These are phyloP conservation scores for Pherbina coryleti DNA, from an alignment of 2,888 invertebrate species.

Conservation along the genomic window DNA sequence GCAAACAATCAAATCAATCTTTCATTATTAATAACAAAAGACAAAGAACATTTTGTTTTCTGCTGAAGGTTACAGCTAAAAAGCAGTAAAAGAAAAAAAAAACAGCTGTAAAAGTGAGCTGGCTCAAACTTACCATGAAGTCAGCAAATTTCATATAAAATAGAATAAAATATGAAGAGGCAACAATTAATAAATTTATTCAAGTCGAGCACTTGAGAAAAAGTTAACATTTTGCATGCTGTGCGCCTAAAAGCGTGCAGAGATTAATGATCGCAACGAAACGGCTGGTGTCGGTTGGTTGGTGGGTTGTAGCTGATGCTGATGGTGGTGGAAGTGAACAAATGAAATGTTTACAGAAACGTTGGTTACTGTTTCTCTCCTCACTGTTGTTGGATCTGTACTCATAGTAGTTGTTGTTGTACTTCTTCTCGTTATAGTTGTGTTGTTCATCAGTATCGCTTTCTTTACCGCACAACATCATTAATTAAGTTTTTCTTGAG, in stretches of 20 bases:
- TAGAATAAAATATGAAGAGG: too few relatives aligned
- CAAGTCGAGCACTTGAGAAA: not conserved
- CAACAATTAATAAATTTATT: too few relatives aligned
- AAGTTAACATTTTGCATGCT: not conserved
- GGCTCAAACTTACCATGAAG: too few relatives aligned
- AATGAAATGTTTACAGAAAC: not conserved
- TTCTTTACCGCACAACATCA: not conserved
- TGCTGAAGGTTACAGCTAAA: too few relatives aligned
- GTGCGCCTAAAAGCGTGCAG: not conserved
- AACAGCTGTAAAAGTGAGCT: too few relatives aligned
- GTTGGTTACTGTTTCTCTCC: not conserved
- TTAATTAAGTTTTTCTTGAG: not conserved
- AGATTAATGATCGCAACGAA: not conserved
- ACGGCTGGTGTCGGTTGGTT: not conserved
- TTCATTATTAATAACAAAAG: too few relatives aligned
- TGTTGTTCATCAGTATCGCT: not conserved
- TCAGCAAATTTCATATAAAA: too few relatives aligned
- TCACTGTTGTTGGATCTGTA: not conserved
- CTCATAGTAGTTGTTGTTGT: too few relatives aligned
- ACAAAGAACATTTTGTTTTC: too few relatives aligned
- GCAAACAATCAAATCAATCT: too few relatives aligned
- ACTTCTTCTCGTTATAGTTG: too few relatives aligned
- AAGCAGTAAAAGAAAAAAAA: too few relatives aligned
- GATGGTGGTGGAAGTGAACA: not conserved
- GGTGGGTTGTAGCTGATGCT: not conserved